Base-by-base conservation (phyloP, 2,888 invertebrate species). In the Dryobotodes eremita region DNA sequence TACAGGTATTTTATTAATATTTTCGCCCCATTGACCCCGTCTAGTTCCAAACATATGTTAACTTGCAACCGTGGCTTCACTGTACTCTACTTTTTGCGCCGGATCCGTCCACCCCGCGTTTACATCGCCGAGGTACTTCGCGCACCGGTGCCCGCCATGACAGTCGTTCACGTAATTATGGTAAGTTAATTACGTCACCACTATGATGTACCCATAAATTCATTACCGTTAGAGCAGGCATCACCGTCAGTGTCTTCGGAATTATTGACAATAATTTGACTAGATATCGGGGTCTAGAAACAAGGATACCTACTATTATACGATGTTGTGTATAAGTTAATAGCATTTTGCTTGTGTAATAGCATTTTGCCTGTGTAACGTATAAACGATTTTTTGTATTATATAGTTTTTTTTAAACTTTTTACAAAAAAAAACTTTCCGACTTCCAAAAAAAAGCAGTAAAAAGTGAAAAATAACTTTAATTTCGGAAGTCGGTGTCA, bases 71-170 rank as follows among this genome's bases (percentile, higher is more conserved):
- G 62, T 48, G 17, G 65, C 46, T 59, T 53, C 46, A 73, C 31
- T 71, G 46, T 59, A 66, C 20, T 72, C 42, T 31, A 71, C 42
- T 77, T 77, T 79, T 87, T 87, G 61, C 74, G 17, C n/a, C 23
- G 71, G 71, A 31, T 26, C 36, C 79, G 53, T 65, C 71, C 46
- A 64, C 65, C 72, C 73, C 23, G n/a, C 48, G 59, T 59, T 36
- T 74, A 65, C 68, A 31, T n/a, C n/a, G 62, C 48, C 64, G 76
- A 80, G 53, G 59, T 48, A 68, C 64, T 87, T 77, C 62, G 31
- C 79, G 89, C 85, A 72, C 64, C 78, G 75, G 72, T 87, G 80
- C 23, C 50, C 79, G 64, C 70, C 36, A 31, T 89, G 78, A 87
- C 79, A 80, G 68, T 68, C 26, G 57, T 61, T 31, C 68, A 48